Percentiles rank a stretch among this genome's conserved stretches.
Evolutionary conservation across 2,113 vertebrate species (phyloP).

Genomic region (Helogale parvula): DNA sequence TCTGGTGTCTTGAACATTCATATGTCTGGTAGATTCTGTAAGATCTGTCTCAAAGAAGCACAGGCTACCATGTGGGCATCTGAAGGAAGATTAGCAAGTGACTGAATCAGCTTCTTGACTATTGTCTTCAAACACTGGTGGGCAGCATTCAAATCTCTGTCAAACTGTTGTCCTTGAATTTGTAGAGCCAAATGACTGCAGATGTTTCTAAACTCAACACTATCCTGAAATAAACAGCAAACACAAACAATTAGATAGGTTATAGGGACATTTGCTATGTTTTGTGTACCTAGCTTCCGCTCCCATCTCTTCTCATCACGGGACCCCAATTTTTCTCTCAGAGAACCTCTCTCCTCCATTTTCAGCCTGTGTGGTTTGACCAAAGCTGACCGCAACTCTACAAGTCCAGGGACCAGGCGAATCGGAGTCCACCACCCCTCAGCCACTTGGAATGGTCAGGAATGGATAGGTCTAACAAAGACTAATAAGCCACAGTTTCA

Average conservation of each 20-base stretch:
- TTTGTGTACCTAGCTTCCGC: not conserved
- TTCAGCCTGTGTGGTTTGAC: not conserved
- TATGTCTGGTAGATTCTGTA: constrained; percentile 78
- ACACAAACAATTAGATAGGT: constrained; percentile 25
- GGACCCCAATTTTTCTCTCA: not conserved
- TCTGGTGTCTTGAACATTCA: constrained; percentile 55
- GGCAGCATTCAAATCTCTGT: constrained; percentile 79
- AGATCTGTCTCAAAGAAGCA: constrained; percentile 78
- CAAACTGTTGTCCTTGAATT: constrained; percentile 75
- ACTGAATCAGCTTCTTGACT: constrained; percentile 78
- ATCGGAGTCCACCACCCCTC: not conserved
- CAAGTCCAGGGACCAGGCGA: not conserved
- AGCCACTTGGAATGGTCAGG: not conserved
- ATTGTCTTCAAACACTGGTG: constrained; percentile 81
- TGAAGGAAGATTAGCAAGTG: constrained; percentile 71
- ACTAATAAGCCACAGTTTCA: not conserved
- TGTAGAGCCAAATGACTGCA: constrained; percentile 79
- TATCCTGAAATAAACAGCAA: constrained; percentile 77
- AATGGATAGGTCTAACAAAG: not conserved
- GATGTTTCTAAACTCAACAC: constrained; percentile 83
- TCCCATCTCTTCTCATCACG: not conserved
- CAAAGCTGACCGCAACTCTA: not conserved
- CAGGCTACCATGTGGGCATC: constrained; percentile 29
- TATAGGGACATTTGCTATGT: not conserved
- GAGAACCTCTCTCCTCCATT: not conserved